These are phyloP conservation scores for Halcyon badia DNA, from an alignment of 2,797 vertebrate species.

Conservation along the genomic window DNA sequence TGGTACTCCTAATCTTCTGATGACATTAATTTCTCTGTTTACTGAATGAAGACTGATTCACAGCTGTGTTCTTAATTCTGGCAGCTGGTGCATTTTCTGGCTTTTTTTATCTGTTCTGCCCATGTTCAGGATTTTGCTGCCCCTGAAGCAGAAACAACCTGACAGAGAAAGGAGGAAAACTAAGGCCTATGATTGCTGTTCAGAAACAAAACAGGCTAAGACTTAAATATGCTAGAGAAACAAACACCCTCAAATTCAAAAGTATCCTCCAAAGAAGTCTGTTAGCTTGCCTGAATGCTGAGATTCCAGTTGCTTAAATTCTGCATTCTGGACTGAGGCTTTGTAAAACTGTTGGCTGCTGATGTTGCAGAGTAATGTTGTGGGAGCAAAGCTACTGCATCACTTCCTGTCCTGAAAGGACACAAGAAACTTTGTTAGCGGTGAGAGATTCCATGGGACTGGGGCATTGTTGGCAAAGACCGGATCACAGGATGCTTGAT, in stretches of 20 bases:
- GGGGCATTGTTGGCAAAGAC: rapidly evolving
- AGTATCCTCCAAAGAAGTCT: neutral
- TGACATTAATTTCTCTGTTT: neutral
- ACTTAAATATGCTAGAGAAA: neutral
- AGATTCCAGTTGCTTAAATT: neutral
- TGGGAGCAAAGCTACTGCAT: neutral
- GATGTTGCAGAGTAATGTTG: neutral
- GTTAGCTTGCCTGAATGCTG: neutral
- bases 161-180: neutral
- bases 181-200: neutral
- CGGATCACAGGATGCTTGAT: neutral
- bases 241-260: neutral
- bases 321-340: neutral
- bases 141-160: neutral
- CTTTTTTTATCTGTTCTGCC: neutral
- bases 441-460: neutral
- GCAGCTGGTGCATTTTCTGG: slow-evolving; percentile 22
- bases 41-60: slow-evolving; percentile 17
- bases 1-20: neutral
- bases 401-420: neutral
- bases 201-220: neutral
- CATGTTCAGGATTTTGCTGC: neutral
- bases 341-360: neutral
- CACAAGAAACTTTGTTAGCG: neutral
- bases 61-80: slow-evolving; percentile 46